Base-by-base conservation (phyloP, 1,140 invertebrate genomes). In the Magallana angulata region DNA sequence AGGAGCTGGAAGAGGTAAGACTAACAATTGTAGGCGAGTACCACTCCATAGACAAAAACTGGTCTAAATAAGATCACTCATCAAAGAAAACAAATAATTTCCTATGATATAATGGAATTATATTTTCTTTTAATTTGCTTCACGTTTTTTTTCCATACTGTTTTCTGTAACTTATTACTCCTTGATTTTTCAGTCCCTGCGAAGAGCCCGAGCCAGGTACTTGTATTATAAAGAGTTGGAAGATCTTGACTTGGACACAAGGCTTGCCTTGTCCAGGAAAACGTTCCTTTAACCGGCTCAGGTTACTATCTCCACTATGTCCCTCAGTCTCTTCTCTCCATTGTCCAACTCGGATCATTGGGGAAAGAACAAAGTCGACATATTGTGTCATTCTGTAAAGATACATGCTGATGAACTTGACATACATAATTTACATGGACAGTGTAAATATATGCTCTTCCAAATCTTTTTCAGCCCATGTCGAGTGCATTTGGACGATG, bases 401-500 rank as follows among this genome's bases (percentile, higher is more conserved):
- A 48, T 48, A 4, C 36, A 48, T 48, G 36, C 36, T 48, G 2
- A 48, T 48, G 36, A 48, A 48, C 36, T 48, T 48, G 36, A 5
- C 36, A 48, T 48, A 48, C 36, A 48, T 48, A 48, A 48, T 48
- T 5, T 48, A 80, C 18, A 30, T 24, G 24, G 48, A 80, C 24
- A 30, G 48, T 24, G 5, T 30, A 16, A 18, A 80, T 18, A 30
- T 30, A 7, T 7, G 56, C 81, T 82, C 7, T 30, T 16, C 58
- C 11, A 81, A 82, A 24, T 80, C 59, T 68, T 56, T 82, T 85
- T 8, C 82, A 86, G 68, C 30, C 82, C 82, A 57, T 57, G 36
- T 16, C 48, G 84, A 83, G 88, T 89, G 59, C 88, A 89, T 71
- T 60, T 89, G 76, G 84, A 89, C 76, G 87, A 89, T 87, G 88